phyloP scores from a whole-genome alignment of 2,113 vertebrate genomes.

The Hypocryptadius cinnamomeus region DNA sequence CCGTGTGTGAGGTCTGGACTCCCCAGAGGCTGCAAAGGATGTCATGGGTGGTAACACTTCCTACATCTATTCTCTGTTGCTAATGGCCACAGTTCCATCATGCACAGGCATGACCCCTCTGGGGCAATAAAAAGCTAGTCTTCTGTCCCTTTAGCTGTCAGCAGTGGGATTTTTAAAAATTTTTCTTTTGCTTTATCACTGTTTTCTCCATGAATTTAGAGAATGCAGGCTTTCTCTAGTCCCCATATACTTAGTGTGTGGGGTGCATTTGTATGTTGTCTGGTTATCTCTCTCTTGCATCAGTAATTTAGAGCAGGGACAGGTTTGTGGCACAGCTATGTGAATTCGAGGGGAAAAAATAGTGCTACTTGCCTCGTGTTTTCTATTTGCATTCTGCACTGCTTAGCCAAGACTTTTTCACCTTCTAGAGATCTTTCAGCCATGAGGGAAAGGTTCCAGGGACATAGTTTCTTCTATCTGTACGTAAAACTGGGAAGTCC shows the following conservation, averaged over 20 bases:
- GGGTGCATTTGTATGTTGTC: rapidly evolving
- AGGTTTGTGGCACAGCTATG: not conserved
- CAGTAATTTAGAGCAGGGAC: not conserved
- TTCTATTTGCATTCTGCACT: not conserved
- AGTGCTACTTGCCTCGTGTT: not conserved
- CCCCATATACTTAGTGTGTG: not conserved
- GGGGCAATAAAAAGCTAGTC: not conserved
- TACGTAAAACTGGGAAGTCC: not conserved
- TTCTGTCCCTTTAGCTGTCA: not conserved
- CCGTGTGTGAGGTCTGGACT: not conserved
- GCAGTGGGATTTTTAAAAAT: not conserved
- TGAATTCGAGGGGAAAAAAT: not conserved
- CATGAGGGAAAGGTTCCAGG: not conserved
- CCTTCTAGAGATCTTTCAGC: not conserved
- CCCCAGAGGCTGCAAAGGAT: not conserved
- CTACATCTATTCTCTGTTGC: not conserved
- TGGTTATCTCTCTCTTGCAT: not conserved
- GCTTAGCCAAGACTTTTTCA: not conserved
- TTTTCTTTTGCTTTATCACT: not conserved
- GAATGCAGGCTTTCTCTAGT: not conserved
- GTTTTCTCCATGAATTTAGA: not conserved
- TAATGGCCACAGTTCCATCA: not conserved
- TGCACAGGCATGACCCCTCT: not conserved
- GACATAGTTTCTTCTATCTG: not conserved
- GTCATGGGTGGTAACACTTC: slow-evolving; percentile 4